These are phyloP conservation scores for Mionectes macconnelli DNA, from an alignment of 2,113 vertebrate species.

Conservation along the genomic window DNA sequence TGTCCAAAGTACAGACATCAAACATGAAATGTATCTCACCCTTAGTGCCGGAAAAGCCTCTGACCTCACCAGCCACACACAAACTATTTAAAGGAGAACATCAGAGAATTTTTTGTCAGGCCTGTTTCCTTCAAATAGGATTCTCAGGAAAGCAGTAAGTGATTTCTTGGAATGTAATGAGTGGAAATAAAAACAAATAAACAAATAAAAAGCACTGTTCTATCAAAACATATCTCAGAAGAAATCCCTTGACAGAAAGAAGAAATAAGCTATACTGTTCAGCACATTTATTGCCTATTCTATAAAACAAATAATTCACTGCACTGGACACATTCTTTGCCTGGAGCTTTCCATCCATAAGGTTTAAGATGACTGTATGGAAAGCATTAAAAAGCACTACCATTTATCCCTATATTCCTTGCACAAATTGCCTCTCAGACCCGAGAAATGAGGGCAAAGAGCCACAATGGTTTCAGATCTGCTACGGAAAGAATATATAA, in stretches of 20 bases:
- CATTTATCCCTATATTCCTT: not conserved
- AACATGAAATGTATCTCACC: not conserved
- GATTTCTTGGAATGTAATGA: not conserved
- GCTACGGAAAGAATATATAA: not conserved
- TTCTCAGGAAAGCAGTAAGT: not conserved
- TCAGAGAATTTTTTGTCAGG: not conserved
- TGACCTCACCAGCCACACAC: not conserved
- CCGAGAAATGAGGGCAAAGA: not conserved
- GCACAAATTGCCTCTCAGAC: not conserved
- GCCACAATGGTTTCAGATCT: not conserved
- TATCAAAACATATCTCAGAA: not conserved
- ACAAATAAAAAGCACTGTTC: not conserved
- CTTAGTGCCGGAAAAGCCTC: not conserved
- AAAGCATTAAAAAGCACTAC: not conserved
- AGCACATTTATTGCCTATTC: not conserved
- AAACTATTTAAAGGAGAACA: not conserved
- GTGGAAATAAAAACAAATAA: not conserved
- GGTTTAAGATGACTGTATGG: not conserved
- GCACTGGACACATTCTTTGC: not conserved
- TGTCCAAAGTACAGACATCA: not conserved
- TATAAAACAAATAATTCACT: not conserved
- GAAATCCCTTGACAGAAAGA: not conserved
- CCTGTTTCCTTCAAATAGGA: not conserved
- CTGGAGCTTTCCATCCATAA: slow-evolving; percentile 2
- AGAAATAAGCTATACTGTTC: not conserved